Conservation (phyloP, 1,140 invertebrate genomes). For the Cydia fagiglandana region DNA sequence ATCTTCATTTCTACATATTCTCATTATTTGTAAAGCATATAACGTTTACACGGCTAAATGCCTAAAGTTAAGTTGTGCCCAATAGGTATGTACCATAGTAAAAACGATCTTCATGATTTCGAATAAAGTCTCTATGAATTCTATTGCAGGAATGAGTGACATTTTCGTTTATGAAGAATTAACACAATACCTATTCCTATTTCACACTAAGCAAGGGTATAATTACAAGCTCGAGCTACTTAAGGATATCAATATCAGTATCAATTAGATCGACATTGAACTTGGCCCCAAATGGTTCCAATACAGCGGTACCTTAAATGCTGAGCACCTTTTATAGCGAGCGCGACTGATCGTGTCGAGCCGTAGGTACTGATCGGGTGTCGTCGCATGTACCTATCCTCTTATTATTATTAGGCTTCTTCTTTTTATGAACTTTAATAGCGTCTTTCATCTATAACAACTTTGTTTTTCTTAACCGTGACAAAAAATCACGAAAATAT, state of each 20-base stretch:
- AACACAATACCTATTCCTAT: not conserved
- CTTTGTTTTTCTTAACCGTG: too few species aligned
- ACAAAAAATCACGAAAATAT: too few species aligned
- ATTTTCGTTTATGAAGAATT: too few species aligned
- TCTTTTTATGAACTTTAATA: too few species aligned
- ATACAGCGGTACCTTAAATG: not conserved
- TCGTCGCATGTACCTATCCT: not conserved
- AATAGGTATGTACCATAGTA: too few species aligned
- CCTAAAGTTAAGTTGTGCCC: too few species aligned
- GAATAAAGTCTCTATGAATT: too few species aligned
- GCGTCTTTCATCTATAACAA: too few species aligned
- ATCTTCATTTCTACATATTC: not conserved
- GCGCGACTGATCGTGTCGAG: not conserved
- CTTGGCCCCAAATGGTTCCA: constrained; percentile 4
- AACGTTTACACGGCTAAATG: too few species aligned
- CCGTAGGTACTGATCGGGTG: not conserved
- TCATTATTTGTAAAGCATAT: not conserved
- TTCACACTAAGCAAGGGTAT: not conserved
- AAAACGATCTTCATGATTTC: too few species aligned
- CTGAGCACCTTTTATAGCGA: not conserved
- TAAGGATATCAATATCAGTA: constrained; percentile 9
- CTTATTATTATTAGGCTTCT: not conserved
- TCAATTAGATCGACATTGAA: constrained; percentile 21
- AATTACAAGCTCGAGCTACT: not conserved
- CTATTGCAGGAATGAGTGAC: too few species aligned